Conservation (phyloP, 2,797 vertebrate species). For the Lithobates sylvaticus region DNA sequence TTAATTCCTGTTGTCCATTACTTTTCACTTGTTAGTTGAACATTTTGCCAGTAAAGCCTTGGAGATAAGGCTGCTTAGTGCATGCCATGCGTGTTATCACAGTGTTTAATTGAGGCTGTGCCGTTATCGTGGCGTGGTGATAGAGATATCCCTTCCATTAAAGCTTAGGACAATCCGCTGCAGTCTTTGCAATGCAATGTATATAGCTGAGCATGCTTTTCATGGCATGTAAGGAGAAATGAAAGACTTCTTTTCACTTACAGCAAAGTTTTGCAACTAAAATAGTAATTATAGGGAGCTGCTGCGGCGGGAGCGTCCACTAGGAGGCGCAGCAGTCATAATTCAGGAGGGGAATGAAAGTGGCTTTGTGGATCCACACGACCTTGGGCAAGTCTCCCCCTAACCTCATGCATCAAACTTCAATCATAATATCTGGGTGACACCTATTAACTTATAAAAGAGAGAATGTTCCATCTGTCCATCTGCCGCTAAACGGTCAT, state of each 20-base stretch:
- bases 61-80: too few species aligned
- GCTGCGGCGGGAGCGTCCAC: not conserved
- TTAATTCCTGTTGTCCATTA: too few species aligned
- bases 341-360: slow-evolving; percentile 9
- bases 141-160: not conserved
- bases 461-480: slow-evolving; percentile 57
- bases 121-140: not conserved
- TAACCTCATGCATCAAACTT: slow-evolving; percentile 50
- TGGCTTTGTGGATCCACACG: not conserved
- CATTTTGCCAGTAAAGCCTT: too few species aligned
- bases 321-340: slow-evolving; percentile 37
- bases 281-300: too few species aligned
- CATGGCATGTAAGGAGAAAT: not conserved
- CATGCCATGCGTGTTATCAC: too few species aligned
- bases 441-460: slow-evolving; percentile 54
- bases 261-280: too few species aligned
- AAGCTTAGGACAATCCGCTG: not conserved
- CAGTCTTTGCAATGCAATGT: not conserved
- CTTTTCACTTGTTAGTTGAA: too few species aligned
- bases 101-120: too few species aligned
- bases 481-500: slow-evolving; percentile 57
- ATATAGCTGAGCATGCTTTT: not conserved
- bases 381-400: slow-evolving; percentile 46
- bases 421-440: slow-evolving; percentile 54
- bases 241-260: not conserved